Evolutionary conservation across 1,140 invertebrate species (phyloP).

Genomic region (Andrena cerasifolii): DNA sequence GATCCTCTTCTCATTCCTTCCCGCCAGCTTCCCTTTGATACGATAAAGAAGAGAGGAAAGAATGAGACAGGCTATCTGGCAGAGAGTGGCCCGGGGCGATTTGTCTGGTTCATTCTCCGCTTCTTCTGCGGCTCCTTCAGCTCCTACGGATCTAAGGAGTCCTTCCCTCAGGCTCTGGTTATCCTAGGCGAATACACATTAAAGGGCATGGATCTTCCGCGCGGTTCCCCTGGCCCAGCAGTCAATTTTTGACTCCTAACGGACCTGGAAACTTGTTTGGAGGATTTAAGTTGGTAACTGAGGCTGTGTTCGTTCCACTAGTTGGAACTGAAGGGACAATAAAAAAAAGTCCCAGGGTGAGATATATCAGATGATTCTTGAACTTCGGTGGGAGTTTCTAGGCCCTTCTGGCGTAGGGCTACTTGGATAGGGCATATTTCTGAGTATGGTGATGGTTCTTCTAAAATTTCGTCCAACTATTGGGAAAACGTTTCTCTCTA

Average conservation of each 20-base stretch:
- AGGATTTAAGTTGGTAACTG: background rate
- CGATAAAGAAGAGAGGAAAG: constrained; percentile 46
- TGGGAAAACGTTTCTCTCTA: constrained; percentile 7
- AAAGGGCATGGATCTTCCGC: constrained; percentile 1
- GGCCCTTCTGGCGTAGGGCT: too few relatives aligned
- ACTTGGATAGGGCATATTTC: too few relatives aligned
- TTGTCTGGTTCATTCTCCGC: constrained; percentile 43
- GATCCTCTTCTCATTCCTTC: constrained; percentile 46
- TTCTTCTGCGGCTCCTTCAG: constrained; percentile 40
- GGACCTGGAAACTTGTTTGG: too few relatives aligned
- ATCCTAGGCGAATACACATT: constrained; percentile 46
- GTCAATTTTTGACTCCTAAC: background rate
- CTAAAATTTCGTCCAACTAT: background rate
- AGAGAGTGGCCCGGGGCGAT: constrained; percentile 53
- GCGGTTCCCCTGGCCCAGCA: too few relatives aligned
- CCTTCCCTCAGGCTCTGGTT: constrained; percentile 56
- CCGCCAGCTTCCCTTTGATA: constrained; percentile 59
- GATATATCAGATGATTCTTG: too few relatives aligned
- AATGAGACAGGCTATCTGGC: constrained; percentile 35
- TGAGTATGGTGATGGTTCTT: too few relatives aligned
- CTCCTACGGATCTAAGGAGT: constrained; percentile 46
- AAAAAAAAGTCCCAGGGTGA: too few relatives aligned
- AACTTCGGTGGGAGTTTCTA: too few relatives aligned
- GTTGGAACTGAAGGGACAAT: too few relatives aligned
- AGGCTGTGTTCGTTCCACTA: too few relatives aligned